Evolutionary conservation across 2,888 invertebrate species (phyloP).

Genomic region (Himalopsyche japonica): DNA sequence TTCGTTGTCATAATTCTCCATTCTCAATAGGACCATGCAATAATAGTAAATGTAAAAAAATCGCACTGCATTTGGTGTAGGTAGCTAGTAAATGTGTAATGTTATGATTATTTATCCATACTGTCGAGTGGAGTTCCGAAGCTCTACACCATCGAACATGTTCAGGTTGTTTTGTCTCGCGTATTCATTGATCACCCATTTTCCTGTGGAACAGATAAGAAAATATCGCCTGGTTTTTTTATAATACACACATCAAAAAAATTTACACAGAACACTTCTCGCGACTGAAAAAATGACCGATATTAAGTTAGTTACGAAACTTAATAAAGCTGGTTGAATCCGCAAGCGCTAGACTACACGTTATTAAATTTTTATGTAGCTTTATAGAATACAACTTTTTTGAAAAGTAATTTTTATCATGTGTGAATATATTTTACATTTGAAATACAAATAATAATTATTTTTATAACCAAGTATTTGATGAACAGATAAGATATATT

Average conservation of each 20-base stretch:
- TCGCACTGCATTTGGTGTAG: neutral
- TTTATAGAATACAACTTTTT: too few species aligned
- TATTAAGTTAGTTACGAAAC: too few species aligned
- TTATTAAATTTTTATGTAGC: too few species aligned
- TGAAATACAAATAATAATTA: too few species aligned
- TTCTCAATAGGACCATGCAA: neutral
- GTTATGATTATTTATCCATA: slow-evolving; percentile 70
- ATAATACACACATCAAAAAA: neutral
- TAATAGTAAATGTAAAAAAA: neutral
- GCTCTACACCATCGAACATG: slow-evolving; percentile 75
- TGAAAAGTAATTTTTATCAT: neutral
- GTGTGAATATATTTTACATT: neutral
- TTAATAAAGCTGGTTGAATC: too few species aligned
- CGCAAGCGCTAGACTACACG: too few species aligned
- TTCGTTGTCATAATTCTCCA: neutral
- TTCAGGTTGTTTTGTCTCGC: slow-evolving; percentile 74
- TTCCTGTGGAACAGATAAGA: slow-evolving; percentile 60
- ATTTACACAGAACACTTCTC: neutral
- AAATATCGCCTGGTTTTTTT: neutral
- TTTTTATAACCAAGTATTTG: too few species aligned
- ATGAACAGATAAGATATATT: too few species aligned
- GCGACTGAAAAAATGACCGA: neutral
- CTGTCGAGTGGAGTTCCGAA: slow-evolving; percentile 76
- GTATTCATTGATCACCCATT: slow-evolving; percentile 74
- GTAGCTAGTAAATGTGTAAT: neutral